Evolutionary conservation across 2,113 vertebrate species (phyloP).

Genomic region (Monopterus albus): DNA sequence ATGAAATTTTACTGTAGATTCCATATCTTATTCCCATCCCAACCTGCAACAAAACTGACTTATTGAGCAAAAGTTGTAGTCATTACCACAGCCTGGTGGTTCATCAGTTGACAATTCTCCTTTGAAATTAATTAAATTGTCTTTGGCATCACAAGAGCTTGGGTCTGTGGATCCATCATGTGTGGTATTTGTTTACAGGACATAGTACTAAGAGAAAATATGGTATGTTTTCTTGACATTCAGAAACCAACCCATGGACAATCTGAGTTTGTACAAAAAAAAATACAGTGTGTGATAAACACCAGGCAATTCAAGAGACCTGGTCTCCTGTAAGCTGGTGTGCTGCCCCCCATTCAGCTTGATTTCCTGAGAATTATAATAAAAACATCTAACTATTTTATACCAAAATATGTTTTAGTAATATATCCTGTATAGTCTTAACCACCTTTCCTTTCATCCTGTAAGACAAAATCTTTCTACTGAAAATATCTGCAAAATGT

Average conservation of each 20-base stretch:
- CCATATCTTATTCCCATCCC: slow-evolving; percentile 45
- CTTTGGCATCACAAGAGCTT: slow-evolving; percentile 18
- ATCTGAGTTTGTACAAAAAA: too few species aligned
- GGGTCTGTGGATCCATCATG: slow-evolving; percentile 1
- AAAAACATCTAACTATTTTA: not conserved
- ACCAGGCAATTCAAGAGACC: not conserved
- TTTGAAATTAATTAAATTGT: slow-evolving; percentile 16
- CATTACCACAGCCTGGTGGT: slow-evolving; percentile 21
- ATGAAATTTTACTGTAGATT: slow-evolving; percentile 49
- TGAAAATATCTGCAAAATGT: not conserved
- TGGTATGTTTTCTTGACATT: not conserved
- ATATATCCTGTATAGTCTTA: not conserved
- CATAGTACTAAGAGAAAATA: not conserved
- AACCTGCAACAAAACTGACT: slow-evolving; percentile 36
- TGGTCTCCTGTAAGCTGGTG: not conserved
- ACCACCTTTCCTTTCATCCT: not conserved
- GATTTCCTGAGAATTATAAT: too few species aligned
- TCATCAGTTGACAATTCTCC: slow-evolving; percentile 10
- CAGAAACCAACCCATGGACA: not conserved
- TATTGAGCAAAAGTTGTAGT: slow-evolving; percentile 40
- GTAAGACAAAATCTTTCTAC: not conserved
- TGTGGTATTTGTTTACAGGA: not conserved
- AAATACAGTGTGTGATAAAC: not conserved
- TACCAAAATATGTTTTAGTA: not conserved
- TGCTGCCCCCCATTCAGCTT: too few species aligned